Evolutionary conservation across 1,140 invertebrate species (phyloP), one percentile per base, ranked within the genome.

Genomic region (Caenorhabditis brenneri): DNA sequence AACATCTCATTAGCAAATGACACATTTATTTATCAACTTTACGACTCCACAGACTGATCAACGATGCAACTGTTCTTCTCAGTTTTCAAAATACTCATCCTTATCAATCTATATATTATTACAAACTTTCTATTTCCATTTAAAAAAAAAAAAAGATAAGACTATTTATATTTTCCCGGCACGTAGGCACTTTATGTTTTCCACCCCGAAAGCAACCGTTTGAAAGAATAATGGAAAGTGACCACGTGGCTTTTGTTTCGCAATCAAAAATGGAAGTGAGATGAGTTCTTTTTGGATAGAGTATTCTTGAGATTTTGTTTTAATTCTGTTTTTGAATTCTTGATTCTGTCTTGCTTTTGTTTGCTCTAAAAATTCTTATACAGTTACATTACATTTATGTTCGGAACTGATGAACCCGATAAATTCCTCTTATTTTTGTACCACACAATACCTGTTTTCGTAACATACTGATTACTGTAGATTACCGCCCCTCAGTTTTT

Each of bases 231-330:
- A 65, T 74, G 65, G 7, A 12, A 15, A 74, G 12, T 74, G 33
- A 74, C 65, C 65, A 42, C 65, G 65, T 74, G 65, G 29, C 39
- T 42, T n/a, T 42, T 3, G n/a, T 74, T 74, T 74, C 65, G 65
- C 36, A 74, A 74, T 65, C 33, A 65, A 65, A 5, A 65, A 42
- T 12, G 12, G 39, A n/a, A 42, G 39, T 42, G 39, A 42, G 5
- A 5, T 42, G 39, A 42, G 12, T 12, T n/a, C n/a, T n/a, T n/a
- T 42, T n/a, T n/a, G n/a, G n/a, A n/a, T n/a, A n/a, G n/a, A 42
- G 12, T 42, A 5, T 42, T 42, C 39, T 42, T 6, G 39, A 42
- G n/a, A n/a, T n/a, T n/a, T 42, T 55, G 1, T 24, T 55, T n/a
- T 7, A 51, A 51, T 6, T 2, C 24, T 27, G 2, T 7, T 6